A percentile compares a stretch with the other conserved stretches of the same genome.
Evolutionary conservation across 2,797 vertebrate species (phyloP).

Genomic region (Holocentrus rufus): DNA sequence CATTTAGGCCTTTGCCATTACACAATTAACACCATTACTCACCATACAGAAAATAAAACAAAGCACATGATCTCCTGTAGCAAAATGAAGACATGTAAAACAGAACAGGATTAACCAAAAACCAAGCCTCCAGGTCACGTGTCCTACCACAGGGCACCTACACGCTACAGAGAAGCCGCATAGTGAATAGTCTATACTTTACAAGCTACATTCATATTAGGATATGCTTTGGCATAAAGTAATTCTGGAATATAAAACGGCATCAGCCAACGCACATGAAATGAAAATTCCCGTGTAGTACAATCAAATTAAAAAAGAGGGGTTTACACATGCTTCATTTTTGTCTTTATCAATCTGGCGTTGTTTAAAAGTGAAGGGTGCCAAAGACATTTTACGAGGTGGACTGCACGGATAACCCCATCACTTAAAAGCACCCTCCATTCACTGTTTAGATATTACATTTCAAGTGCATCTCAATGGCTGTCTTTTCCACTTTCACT

Average conservation of each 20-base stretch:
- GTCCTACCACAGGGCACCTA: slow-evolving; percentile 46
- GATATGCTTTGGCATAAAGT: slow-evolving; percentile 78
- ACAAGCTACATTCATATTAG: slow-evolving; percentile 75
- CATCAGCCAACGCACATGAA: slow-evolving; percentile 15
- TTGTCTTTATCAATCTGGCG: neutral
- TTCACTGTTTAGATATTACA: slow-evolving; percentile 2
- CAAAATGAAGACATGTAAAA: slow-evolving; percentile 34
- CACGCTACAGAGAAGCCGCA: slow-evolving; percentile 64
- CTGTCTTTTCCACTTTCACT: neutral
- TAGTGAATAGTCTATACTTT: slow-evolving; percentile 54
- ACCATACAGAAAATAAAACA: slow-evolving; percentile 36
- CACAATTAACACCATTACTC: slow-evolving; percentile 38
- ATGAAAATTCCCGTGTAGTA: slow-evolving; percentile 10
- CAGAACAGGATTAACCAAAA: slow-evolving; percentile 27
- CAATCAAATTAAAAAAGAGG: slow-evolving; percentile 7
- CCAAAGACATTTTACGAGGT: neutral
- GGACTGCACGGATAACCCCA: neutral
- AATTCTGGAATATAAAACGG: slow-evolving; percentile 45
- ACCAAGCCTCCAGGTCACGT: slow-evolving; percentile 15
- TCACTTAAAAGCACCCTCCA: neutral
- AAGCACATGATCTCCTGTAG: slow-evolving; percentile 21
- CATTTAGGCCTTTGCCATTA: slow-evolving; percentile 6
- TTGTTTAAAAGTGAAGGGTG: slow-evolving; percentile 15
- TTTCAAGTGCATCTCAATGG: neutral
- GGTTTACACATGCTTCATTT: slow-evolving; percentile 14